Conservation (phyloP, 92 coral and sea anemone genomes). For the Phymanthus crucifer region DNA sequence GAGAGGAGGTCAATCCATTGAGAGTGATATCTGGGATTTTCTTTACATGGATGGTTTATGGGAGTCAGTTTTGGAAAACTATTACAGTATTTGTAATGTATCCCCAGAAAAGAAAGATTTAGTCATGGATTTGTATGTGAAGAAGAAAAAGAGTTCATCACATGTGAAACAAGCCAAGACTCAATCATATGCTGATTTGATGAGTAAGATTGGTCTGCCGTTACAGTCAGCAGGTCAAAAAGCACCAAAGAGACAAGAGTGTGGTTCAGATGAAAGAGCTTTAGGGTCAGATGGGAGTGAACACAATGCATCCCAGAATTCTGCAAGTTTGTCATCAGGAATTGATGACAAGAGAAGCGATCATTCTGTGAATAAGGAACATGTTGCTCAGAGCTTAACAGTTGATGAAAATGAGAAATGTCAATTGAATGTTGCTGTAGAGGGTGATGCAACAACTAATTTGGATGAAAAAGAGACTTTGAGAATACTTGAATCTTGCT, state of each 20-base stretch:
- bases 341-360: background rate
- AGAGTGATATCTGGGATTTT: constrained; percentile 70
- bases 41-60: constrained; percentile 74
- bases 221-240: background rate
- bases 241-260: background rate
- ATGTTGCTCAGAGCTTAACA: background rate
- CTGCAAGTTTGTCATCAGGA: background rate
- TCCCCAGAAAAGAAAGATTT: constrained; percentile 40
- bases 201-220: constrained; percentile 57
- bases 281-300: background rate
- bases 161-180: constrained; percentile 31
- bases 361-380: background rate
- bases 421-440: background rate
- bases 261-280: background rate
- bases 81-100: constrained; percentile 80
- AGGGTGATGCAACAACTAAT: background rate
- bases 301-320: background rate
- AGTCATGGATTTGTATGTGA: constrained; percentile 70
- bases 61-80: constrained; percentile 86
- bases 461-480: background rate
- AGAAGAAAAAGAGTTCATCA: constrained; percentile 40
- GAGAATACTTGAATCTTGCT: background rate
- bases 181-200: constrained; percentile 79
- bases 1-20: background rate
- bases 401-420: background rate